Evolutionary conservation across 1,140 invertebrate species (phyloP).

Genomic region (Brachionus koreanus): DNA sequence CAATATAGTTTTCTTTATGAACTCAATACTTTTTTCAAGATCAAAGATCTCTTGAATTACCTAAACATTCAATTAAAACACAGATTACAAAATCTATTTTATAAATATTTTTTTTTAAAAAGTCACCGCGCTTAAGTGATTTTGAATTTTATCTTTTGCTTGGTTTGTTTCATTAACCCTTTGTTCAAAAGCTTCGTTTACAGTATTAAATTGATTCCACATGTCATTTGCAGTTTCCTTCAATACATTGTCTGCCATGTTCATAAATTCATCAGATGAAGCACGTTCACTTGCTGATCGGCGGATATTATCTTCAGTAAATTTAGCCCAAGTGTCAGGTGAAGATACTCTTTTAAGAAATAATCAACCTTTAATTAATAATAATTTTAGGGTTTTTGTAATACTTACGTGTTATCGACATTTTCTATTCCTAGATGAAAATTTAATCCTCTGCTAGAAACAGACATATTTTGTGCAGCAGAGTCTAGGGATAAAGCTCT

Average conservation of each 20-base stretch:
- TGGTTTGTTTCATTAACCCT: slow-evolving; percentile 56
- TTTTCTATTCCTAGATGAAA: slow-evolving; percentile 85
- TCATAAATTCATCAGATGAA: slow-evolving; percentile 72
- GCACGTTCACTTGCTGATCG: slow-evolving; percentile 78
- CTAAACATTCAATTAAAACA: slow-evolving; percentile 54
- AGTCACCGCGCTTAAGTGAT: slow-evolving; percentile 73
- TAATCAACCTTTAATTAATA: no score
- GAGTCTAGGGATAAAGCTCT: slow-evolving; percentile 78
- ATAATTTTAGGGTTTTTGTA: background rate
- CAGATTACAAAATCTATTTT: background rate
- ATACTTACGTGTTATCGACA: slow-evolving; percentile 72
- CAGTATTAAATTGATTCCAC: slow-evolving; percentile 81
- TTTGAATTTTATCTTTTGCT: slow-evolving; percentile 71
- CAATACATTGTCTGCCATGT: slow-evolving; percentile 47
- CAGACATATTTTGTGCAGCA: slow-evolving; percentile 74
- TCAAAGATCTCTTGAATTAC: slow-evolving; percentile 84
- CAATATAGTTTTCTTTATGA: slow-evolving; percentile 58
- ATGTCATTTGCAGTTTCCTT: slow-evolving; percentile 70
- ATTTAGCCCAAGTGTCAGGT: slow-evolving; percentile 81
- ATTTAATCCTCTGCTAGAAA: slow-evolving; percentile 76
- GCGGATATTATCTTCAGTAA: slow-evolving; percentile 75
- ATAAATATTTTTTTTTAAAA: slow-evolving; percentile 39
- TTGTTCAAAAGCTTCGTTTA: slow-evolving; percentile 55
- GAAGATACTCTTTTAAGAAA: no score
- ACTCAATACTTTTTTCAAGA: slow-evolving; percentile 62